phyloP scores from a whole-genome alignment of 2,888 invertebrate species.

The Pelosia muscerda region DNA sequence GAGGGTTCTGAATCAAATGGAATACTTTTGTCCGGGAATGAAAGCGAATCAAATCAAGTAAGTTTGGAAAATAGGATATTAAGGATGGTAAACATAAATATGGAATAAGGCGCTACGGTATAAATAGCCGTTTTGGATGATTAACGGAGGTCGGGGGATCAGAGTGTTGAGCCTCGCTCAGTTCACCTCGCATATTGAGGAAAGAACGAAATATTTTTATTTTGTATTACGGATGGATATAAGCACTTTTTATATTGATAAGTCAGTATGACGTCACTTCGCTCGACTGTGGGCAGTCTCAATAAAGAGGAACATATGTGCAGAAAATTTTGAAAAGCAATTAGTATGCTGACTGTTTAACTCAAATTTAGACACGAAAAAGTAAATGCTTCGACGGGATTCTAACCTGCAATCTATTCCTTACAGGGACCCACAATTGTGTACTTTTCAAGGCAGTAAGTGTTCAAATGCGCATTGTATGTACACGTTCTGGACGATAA shows the following conservation, averaged over 20 bases:
- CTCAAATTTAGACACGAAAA: no score
- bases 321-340: no score
- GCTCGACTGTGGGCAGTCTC: no score
- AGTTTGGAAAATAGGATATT: constrained; percentile 31
- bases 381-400: no score
- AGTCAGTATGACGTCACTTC: no score
- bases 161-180: not conserved
- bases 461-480: not conserved
- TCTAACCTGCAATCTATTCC: not conserved
- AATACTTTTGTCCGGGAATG: constrained; percentile 34
- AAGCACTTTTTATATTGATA: no score
- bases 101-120: constrained; percentile 9
- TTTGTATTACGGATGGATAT: not conserved
- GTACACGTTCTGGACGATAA: not conserved
- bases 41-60: constrained; percentile 24
- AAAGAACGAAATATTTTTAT: constrained; percentile 6
- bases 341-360: no score
- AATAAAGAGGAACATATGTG: no score
- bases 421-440: not conserved
- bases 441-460: not conserved
- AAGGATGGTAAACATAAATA: constrained; percentile 18
- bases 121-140: constrained; percentile 11
- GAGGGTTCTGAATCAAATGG: constrained; percentile 34
- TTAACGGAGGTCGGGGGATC: not conserved
- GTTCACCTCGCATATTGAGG: not conserved